Evolutionary conservation across 2,797 vertebrate species (phyloP).

Genomic region (Gallinago solitaria): DNA sequence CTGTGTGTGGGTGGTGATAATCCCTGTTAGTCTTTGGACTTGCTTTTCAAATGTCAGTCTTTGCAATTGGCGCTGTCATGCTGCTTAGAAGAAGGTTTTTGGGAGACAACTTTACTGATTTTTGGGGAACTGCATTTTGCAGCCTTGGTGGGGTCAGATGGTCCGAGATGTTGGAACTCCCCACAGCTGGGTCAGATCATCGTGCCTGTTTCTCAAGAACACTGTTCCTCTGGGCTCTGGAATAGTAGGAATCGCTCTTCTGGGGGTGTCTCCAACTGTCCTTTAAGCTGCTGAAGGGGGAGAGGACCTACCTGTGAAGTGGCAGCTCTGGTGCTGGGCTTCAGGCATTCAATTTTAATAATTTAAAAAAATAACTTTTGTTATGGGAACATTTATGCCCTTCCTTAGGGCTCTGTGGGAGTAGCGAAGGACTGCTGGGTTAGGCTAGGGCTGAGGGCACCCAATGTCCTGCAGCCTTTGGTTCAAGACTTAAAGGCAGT

Average conservation of each 20-base stretch:
- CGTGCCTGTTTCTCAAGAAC: background rate
- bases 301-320: background rate
- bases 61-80: background rate
- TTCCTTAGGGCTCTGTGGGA: background rate
- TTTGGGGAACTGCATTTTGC: background rate
- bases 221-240: background rate
- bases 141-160: background rate
- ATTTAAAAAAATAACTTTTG: background rate
- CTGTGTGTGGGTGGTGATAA: background rate
- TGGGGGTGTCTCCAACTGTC: background rate
- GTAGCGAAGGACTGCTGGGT: background rate
- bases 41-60: background rate
- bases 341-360: background rate
- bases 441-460: background rate
- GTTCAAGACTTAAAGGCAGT: background rate
- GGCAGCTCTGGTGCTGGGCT: background rate
- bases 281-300: background rate
- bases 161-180: background rate
- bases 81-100: background rate
- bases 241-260: background rate
- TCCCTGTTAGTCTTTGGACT: conserved; percentile 12
- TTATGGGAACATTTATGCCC: background rate
- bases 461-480: background rate
- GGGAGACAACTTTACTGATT: background rate
- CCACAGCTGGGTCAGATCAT: no score